Conservation (phyloP, 2,888 invertebrate genomes). For the Maniola hyperantus region DNA sequence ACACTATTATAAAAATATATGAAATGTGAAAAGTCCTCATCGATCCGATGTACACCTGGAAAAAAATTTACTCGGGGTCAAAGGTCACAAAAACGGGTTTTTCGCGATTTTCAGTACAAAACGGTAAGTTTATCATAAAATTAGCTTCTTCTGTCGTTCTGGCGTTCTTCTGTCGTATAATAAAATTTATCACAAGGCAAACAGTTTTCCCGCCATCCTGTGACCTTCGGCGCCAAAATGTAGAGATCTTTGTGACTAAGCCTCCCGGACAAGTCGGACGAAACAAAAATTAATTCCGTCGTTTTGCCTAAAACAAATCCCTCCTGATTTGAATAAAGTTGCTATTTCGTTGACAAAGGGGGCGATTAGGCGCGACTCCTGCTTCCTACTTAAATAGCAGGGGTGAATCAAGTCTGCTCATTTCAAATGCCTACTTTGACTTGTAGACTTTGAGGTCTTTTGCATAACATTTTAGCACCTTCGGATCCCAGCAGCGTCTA, state of each 20-base stretch:
- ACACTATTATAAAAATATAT: no score
- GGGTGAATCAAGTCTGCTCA: neutral
- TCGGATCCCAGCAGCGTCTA: no score
- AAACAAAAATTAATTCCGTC: slow-evolving; percentile 61
- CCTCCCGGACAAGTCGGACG: slow-evolving; percentile 25
- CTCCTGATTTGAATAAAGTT: slow-evolving; percentile 69
- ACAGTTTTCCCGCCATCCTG: slow-evolving; percentile 18
- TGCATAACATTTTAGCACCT: no score
- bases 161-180: slow-evolving; percentile 7
- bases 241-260: slow-evolving; percentile 23
- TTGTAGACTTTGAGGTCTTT: no score
- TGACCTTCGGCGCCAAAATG: slow-evolving; percentile 24
- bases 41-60: no score
- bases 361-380: slow-evolving; percentile 50
- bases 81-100: no score
- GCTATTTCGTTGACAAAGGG: slow-evolving; percentile 61
- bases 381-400: neutral
- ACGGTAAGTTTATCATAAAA: no score
- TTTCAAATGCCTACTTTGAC: neutral
- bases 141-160: no score
- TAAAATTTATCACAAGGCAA: slow-evolving; percentile 26
- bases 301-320: slow-evolving; percentile 63
- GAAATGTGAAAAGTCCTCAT: no score
- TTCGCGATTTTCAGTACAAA: no score
- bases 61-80: no score